A percentile compares a stretch with the other conserved stretches of the same genome.
These are phyloP conservation scores for Cepaea hortensis DNA, from an alignment of 2,888 invertebrate genomes.

Conservation along the genomic window DNA sequence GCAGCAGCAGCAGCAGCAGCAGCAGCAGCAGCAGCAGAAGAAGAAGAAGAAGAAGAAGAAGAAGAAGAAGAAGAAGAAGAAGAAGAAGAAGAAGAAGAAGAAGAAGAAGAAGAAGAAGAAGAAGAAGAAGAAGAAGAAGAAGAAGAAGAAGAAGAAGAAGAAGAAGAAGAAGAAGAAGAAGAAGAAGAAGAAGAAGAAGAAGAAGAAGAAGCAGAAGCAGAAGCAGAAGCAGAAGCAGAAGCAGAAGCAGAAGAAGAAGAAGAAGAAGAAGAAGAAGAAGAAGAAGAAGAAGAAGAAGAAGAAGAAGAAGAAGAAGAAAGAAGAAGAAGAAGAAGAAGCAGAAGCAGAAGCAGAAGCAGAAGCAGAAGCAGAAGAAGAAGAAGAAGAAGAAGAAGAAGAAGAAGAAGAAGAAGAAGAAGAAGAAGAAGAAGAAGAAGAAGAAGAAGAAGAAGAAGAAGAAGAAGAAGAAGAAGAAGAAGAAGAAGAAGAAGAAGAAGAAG, in stretches of 20 bases:
- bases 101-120: not conserved
- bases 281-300: not conserved
- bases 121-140: not conserved
- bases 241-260: no score
- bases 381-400: not conserved
- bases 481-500: not conserved
- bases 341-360: no score
- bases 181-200: not conserved
- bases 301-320: not conserved
- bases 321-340: not conserved
- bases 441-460: not conserved
- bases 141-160: not conserved
- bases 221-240: no score
- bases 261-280: not conserved
- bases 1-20: no score
- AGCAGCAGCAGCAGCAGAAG: no score
- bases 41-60: no score
- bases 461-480: not conserved
- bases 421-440: not conserved
- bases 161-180: not conserved
- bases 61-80: not conserved
- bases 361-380: no score
- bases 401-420: not conserved
- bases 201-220: no score
- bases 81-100: not conserved